phyloP scores from a whole-genome alignment of 2,797 vertebrate genomes.

The Aselliscus stoliczkanus region DNA sequence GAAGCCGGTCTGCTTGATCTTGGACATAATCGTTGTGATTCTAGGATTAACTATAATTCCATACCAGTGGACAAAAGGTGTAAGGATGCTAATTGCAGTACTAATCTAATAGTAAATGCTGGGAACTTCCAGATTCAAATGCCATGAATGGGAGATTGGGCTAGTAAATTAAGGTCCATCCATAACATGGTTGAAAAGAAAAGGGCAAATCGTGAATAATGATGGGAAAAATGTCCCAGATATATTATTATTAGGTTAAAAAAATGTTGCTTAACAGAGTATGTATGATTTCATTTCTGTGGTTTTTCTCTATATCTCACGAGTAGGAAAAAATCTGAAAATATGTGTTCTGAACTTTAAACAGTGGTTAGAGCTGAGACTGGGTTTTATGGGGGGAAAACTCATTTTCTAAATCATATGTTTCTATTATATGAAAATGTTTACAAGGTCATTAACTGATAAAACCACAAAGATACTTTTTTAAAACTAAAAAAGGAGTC shows the following conservation, averaged over 20 bases:
- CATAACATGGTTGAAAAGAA: neutral
- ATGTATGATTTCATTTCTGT: neutral
- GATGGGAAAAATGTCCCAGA: neutral
- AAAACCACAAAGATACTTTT: neutral
- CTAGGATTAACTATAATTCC: neutral
- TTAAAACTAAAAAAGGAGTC: neutral
- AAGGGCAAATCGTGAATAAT: neutral
- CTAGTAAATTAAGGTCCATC: neutral
- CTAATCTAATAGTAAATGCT: too few species aligned
- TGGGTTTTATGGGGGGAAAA: neutral
- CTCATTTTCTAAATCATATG: neutral
- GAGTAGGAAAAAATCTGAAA: neutral
- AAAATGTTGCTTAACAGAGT: neutral
- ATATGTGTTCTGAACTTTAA: neutral
- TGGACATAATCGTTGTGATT: neutral
- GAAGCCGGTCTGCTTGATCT: neutral
- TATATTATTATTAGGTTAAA: neutral
- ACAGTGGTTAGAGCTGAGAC: neutral
- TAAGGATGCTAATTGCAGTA: too few species aligned
- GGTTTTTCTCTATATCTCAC: neutral
- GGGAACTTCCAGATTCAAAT: neutral
- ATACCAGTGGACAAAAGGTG: neutral
- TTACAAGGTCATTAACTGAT: neutral
- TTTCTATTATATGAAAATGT: neutral
- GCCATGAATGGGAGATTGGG: too few species aligned